Conservation (phyloP, 1,140 invertebrate genomes). For the Zaprionus lachaisei region DNA sequence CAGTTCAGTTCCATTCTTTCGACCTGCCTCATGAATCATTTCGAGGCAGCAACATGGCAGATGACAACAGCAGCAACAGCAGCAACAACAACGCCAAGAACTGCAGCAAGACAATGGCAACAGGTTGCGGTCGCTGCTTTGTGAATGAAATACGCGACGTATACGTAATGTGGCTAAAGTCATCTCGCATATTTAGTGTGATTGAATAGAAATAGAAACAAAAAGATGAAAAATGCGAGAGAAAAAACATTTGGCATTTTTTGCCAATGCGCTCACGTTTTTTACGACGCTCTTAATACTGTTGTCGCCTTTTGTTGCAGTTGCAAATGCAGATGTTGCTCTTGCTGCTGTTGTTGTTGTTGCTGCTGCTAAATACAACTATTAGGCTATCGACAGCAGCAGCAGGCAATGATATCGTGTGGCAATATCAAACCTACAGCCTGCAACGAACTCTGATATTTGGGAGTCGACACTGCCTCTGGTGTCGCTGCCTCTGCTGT, state of each 20-base stretch:
- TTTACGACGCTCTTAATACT: conserved; percentile 34
- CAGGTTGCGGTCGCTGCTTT: conserved; percentile 9
- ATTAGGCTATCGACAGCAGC: conserved; percentile 44
- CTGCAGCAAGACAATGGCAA: neutral
- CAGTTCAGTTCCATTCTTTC: neutral
- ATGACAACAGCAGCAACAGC: conserved; percentile 14
- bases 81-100: neutral
- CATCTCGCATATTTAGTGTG: neutral
- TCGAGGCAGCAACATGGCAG: conserved; percentile 25
- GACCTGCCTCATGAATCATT: conserved; percentile 16
- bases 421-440: conserved; percentile 33
- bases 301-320: conserved; percentile 12
- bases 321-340: neutral
- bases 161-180: conserved; percentile 3
- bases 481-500: conserved; percentile 13
- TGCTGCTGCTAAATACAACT: conserved; percentile 28
- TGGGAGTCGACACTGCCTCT: conserved; percentile 32
- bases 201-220: neutral
- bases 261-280: conserved; percentile 53
- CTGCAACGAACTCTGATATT: conserved; percentile 76
- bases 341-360: neutral
- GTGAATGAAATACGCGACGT: conserved; percentile 38
- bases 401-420: conserved; percentile 32
- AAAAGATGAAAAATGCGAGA: neutral
- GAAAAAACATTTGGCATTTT: conserved; percentile 36